phyloP scores from a whole-genome alignment of 2,888 invertebrate species.

The Chydorus sphaericus region DNA sequence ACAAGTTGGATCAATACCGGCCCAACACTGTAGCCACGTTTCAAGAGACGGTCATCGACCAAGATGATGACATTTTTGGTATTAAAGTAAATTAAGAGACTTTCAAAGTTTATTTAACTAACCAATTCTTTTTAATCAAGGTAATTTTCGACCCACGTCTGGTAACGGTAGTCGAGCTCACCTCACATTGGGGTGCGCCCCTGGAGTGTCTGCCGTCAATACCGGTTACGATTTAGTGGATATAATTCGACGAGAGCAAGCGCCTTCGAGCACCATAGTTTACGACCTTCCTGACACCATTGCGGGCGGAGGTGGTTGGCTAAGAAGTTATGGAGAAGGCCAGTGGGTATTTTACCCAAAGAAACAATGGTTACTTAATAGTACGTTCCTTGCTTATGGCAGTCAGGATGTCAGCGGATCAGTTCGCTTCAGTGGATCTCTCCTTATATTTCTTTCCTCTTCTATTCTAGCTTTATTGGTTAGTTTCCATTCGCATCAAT shows the following conservation, averaged over 20 bases:
- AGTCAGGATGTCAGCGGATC: too few relatives aligned
- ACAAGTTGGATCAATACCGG: background rate
- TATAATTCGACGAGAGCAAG: constrained; percentile 21
- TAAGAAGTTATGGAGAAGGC: constrained; percentile 23
- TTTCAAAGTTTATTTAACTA: constrained; percentile 4
- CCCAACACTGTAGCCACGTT: constrained; percentile 12
- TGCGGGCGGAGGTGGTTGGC: too few relatives aligned
- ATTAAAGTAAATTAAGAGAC: background rate
- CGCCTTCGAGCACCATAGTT: constrained; percentile 13
- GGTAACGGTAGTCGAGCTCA: constrained; percentile 23
- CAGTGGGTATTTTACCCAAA: constrained; percentile 23
- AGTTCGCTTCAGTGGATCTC: too few relatives aligned
- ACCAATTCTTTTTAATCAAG: background rate
- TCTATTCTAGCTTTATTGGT: too few relatives aligned
- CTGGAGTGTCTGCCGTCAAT: constrained; percentile 21
- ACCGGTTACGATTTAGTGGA: constrained; percentile 24
- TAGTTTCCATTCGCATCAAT: too few relatives aligned
- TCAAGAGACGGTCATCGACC: background rate
- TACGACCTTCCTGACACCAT: constrained; percentile 17
- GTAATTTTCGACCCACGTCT: constrained; percentile 17
- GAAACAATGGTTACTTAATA: constrained; percentile 8
- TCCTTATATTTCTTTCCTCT: too few relatives aligned
- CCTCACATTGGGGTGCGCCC: constrained; percentile 24
- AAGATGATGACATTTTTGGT: background rate
- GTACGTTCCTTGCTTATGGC: too few relatives aligned